Evolutionary conservation across 2,113 vertebrate genomes (phyloP).

Genomic region (Daboia siamensis): DNA sequence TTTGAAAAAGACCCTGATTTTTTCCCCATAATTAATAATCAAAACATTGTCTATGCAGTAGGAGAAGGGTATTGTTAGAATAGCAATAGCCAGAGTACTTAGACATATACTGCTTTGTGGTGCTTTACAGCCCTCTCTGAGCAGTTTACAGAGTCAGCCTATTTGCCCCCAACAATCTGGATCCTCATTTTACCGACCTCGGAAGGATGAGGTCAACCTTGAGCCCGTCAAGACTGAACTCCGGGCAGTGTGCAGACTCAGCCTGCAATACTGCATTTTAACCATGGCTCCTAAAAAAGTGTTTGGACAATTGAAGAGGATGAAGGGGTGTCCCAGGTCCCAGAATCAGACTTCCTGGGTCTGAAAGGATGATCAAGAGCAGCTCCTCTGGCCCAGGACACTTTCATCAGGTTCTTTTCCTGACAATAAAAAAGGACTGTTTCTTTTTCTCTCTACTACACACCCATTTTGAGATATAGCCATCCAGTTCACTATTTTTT

Average conservation of each 20-base stretch:
- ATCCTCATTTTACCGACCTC: no score
- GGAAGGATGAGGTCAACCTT: background rate
- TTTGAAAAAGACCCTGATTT: background rate
- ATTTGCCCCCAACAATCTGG: no score
- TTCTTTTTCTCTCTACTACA: background rate
- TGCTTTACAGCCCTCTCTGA: no score
- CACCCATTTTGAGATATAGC: background rate
- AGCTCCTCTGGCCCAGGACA: no score
- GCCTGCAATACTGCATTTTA: background rate
- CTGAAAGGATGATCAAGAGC: background rate
- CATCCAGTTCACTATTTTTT: background rate
- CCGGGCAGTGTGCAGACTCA: no score
- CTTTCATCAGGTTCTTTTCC: no score
- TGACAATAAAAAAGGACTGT: background rate
- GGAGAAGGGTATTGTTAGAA: background rate
- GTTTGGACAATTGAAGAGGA: rapidly evolving
- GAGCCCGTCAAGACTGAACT: no score
- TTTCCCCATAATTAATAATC: background rate
- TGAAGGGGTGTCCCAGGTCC: background rate
- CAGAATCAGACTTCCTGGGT: rapidly evolving
- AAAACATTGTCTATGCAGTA: background rate
- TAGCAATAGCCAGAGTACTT: no score
- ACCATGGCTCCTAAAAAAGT: background rate
- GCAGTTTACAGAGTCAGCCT: no score
- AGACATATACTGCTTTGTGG: no score